Evolutionary conservation across 2,797 vertebrate species (phyloP).

Genomic region (Galago senegalensis): DNA sequence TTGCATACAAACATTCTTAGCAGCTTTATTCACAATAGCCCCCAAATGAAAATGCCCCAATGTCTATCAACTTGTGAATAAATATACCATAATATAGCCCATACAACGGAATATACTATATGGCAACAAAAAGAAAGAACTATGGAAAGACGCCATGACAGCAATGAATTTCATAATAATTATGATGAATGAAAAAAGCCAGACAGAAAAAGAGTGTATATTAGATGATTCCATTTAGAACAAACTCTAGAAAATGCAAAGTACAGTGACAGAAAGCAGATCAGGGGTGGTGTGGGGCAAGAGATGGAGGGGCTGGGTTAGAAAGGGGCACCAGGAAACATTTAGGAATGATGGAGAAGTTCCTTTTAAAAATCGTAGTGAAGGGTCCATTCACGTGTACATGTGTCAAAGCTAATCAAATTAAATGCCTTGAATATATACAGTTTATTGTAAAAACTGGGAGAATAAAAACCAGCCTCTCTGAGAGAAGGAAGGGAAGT

Average conservation of each 20-base stretch:
- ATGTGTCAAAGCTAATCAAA: neutral
- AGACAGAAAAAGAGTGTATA: neutral
- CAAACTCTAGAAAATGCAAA: constrained; percentile 32
- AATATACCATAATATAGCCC: neutral
- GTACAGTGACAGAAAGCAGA: neutral
- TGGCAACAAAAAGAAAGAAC: neutral
- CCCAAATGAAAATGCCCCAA: neutral
- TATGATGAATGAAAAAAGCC: neutral
- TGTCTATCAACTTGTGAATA: neutral
- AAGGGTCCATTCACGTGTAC: neutral
- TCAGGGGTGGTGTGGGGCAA: neutral
- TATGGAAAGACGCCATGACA: neutral
- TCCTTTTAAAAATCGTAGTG: neutral
- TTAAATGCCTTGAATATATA: neutral
- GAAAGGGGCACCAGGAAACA: neutral
- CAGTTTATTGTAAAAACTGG: neutral
- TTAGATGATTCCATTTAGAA: neutral
- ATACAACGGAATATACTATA: neutral
- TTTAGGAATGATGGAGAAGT: neutral
- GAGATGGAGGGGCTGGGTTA: neutral
- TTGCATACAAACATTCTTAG: neutral
- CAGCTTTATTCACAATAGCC: neutral
- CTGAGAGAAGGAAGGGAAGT: neutral
- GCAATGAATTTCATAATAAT: neutral
- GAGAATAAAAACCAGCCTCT: neutral